phyloP scores from a whole-genome alignment of 2,113 vertebrate species.

The Bubo bubo region DNA sequence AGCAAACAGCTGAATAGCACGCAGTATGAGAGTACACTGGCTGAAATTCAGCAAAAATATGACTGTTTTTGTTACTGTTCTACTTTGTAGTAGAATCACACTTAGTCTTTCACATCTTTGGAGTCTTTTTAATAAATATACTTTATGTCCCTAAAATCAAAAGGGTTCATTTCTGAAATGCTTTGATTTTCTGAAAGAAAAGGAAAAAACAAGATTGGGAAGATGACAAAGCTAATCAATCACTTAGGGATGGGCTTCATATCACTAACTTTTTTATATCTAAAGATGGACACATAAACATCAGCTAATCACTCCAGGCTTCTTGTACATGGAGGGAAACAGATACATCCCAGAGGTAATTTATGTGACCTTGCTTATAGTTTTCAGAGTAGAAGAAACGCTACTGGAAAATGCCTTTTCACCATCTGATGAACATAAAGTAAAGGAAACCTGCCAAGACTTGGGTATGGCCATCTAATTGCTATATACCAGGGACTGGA shows the following conservation, averaged over 20 bases:
- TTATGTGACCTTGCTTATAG: not conserved
- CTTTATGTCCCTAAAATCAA: not conserved
- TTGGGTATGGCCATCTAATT: not conserved
- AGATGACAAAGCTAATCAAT: not conserved
- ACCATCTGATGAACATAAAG: not conserved
- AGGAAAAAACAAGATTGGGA: not conserved
- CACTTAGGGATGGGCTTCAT: not conserved
- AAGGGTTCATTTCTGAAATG: not conserved
- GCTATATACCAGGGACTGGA: not conserved
- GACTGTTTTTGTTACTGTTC: not conserved
- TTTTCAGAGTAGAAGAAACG: not conserved
- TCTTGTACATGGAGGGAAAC: not conserved
- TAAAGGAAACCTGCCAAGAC: not conserved
- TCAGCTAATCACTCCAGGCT: not conserved
- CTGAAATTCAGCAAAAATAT: not conserved
- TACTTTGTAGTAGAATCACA: not conserved
- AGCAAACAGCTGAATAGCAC: not conserved
- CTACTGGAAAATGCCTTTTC: not conserved
- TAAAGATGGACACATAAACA: not conserved
- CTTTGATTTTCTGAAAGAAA: not conserved
- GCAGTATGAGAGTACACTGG: not conserved
- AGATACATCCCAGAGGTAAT: not conserved
- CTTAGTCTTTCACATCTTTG: not conserved
- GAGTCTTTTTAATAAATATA: not conserved
- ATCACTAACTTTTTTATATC: not conserved